These are phyloP conservation scores for Indri indri DNA, from an alignment of 2,113 vertebrate species.

Conservation along the genomic window DNA sequence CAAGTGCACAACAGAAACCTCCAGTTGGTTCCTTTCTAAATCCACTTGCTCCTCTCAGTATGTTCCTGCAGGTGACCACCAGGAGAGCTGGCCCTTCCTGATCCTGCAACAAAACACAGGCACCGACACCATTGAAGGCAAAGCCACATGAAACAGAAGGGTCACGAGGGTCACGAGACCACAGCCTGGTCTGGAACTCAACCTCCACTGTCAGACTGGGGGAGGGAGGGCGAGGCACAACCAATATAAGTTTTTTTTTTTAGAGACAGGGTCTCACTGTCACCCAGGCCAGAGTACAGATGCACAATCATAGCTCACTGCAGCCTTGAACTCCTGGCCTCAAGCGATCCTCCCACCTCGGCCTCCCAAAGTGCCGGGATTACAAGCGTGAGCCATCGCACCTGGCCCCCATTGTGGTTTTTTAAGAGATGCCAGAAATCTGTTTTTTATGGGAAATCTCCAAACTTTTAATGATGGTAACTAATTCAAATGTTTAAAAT, in stretches of 20 bases:
- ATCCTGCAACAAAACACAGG: not conserved
- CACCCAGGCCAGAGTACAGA: too few relatives aligned
- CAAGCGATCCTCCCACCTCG: too few relatives aligned
- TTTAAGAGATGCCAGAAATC: not conserved
- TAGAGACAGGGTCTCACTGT: too few relatives aligned
- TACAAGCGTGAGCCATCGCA: too few relatives aligned
- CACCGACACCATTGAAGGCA: not conserved
- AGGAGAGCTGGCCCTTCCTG: not conserved
- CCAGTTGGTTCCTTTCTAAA: not conserved
- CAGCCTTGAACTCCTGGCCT: too few relatives aligned
- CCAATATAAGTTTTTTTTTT: not conserved
- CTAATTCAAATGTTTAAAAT: not conserved
- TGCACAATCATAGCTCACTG: too few relatives aligned
- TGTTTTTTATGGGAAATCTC: not conserved
- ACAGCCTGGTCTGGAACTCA: not conserved
- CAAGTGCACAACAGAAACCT: too few relatives aligned
- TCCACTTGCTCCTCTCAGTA: not conserved
- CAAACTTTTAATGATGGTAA: not conserved
- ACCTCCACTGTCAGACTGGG: fast-evolving
- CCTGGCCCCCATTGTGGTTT: not conserved
- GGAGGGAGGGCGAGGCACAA: not conserved
- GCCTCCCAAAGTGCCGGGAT: too few relatives aligned
- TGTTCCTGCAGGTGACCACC: not conserved
- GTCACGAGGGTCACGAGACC: not conserved
- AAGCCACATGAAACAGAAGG: not conserved